These are phyloP conservation scores for Gerris lacustris DNA, from an alignment of 2,888 invertebrate genomes.

Conservation along the genomic window DNA sequence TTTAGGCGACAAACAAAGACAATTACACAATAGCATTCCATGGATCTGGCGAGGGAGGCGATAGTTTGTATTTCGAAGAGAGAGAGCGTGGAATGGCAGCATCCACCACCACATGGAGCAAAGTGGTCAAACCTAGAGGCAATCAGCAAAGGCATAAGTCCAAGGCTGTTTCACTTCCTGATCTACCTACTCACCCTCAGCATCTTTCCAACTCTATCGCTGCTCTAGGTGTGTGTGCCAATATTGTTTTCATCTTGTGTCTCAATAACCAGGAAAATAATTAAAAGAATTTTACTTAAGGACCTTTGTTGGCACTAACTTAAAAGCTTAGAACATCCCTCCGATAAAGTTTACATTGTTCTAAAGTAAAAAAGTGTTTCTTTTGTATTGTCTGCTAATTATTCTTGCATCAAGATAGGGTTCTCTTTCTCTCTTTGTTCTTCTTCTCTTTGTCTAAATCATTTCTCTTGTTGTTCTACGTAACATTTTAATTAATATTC, in stretches of 20 bases:
- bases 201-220: conserved; percentile 22
- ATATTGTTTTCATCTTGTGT: conserved; percentile 41
- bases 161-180: conserved; percentile 31
- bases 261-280: conserved; percentile 35
- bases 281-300: neutral
- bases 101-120: conserved; percentile 82
- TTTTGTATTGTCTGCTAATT: no score
- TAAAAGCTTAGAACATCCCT: no score
- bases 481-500: no score
- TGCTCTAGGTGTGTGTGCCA: conserved; percentile 35
- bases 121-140: conserved; percentile 40
- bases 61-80: conserved; percentile 59
- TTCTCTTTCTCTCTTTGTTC: no score
- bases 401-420: no score
- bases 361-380: no score
- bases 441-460: no score
- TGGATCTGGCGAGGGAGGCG: conserved; percentile 48
- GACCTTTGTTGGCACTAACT: no score
- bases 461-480: no score
- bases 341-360: no score
- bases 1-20: conserved; percentile 52
- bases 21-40: conserved; percentile 92
- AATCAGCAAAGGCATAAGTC: conserved; percentile 11
- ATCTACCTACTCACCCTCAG: conserved; percentile 22
- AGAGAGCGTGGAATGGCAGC: conserved; percentile 52